Conservation (phyloP, 2,113 vertebrate genomes). For the Ariopsis seemanni region DNA sequence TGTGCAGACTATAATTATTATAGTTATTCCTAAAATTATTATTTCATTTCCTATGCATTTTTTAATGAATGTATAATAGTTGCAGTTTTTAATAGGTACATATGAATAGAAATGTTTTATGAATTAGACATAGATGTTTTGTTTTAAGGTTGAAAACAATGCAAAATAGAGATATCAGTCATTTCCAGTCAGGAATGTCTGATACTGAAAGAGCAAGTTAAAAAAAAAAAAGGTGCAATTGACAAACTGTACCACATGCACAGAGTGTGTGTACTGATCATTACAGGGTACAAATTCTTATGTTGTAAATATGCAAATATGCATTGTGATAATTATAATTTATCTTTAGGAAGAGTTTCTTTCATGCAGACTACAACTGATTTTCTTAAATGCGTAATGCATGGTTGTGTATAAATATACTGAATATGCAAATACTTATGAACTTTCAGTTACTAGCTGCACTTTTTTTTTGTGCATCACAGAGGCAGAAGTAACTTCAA, state of each 20-base stretch:
- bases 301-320: neutral
- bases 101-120: too few species aligned
- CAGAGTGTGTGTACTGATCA: neutral
- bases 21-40: neutral
- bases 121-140: neutral
- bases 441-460: neutral
- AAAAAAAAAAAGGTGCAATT: neutral
- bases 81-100: neutral
- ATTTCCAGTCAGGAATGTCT: neutral
- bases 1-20: neutral
- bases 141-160: neutral
- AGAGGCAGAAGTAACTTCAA: neutral
- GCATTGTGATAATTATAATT: neutral
- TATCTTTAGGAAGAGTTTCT: neutral
- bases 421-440: neutral
- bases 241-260: neutral
- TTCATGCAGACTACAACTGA: neutral
- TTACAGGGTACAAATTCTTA: neutral
- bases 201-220: neutral
- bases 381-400: neutral
- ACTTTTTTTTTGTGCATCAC: neutral
- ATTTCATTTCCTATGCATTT: neutral
- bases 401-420: neutral
- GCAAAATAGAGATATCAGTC: neutral
- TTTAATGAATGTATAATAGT: neutral